Base-by-base conservation (phyloP, 2,113 vertebrate genomes). In the Agapornis roseicollis region DNA sequence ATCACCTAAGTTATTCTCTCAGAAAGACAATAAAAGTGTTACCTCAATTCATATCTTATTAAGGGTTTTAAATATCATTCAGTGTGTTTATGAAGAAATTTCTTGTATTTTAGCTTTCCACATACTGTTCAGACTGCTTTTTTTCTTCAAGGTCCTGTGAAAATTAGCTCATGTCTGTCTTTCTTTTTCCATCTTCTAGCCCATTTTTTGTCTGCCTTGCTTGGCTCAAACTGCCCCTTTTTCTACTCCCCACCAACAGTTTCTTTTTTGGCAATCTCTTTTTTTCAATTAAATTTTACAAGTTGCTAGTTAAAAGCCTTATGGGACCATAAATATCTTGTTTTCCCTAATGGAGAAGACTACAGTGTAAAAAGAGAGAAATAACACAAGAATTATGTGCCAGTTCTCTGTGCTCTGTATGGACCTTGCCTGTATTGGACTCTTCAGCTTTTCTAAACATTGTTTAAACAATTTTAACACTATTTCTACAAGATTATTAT, bases 121-220 rank as follows among this genome's bases (percentile, higher is more conserved):
- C 42, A 20, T 28, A 37, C 12, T 74, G 41, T 91, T 85, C 60
- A 85, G 39, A 55, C 29, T 82, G 47, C 18, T 85, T 81, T 50
- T 89, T 70, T 71, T 37, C 66, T 93, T 97, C 89, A 95, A 94
- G 88, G 83, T 84, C 78, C 80, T 46, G 29, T 69, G 73, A 49
- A 82, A 95, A 96, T 97, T 90, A 85, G 17, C 70, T 93, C 23
- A 65, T 58, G 68, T 83, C 77, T 90, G 33, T 60, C 61, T 80
- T n/a, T 89, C 42, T 76, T 28, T n/a, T 42, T 23, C 46, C 4
- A 28, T 74, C 31, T 89, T 92, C 53, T 68, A 77, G 31, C 31
- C 39, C 39, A 13, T 87, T 93, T 85, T 52, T 95, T 68, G 37
- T 13, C 55, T 89, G 42, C 15, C 41, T 94, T 83, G 28, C 58